These are phyloP conservation scores for Nannoperca obscura DNA, from an alignment of 2,797 vertebrate species.

Conservation along the genomic window DNA sequence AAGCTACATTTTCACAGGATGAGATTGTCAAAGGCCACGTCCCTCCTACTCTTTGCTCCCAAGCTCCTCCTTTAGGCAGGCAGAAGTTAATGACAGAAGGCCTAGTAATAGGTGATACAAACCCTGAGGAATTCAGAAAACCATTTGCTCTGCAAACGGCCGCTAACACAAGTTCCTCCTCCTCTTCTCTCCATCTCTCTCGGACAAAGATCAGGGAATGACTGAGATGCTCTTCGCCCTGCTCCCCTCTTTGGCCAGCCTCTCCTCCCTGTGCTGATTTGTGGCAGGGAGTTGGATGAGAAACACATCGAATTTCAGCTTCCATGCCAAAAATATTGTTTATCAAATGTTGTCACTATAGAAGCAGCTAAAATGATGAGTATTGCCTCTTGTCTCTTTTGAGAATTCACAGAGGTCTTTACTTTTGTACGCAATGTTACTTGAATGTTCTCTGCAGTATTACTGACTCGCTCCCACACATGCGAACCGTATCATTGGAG, in stretches of 20 bases:
- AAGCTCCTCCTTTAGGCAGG: constrained; percentile 1
- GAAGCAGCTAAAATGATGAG: constrained; percentile 35
- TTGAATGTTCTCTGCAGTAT: constrained; percentile 25
- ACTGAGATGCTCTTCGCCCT: constrained; percentile 41
- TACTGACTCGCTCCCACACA: constrained; percentile 30
- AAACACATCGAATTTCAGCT: constrained; percentile 38
- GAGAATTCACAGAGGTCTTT: constrained; percentile 34
- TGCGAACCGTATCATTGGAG: constrained; percentile 36
- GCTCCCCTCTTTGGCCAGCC: constrained; percentile 35
- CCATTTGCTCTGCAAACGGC: constrained; percentile 15
- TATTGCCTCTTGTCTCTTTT: constrained; percentile 35
- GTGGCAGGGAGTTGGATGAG: constrained; percentile 36
- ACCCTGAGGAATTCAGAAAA: constrained; percentile 21
- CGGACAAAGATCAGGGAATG: constrained; percentile 51
- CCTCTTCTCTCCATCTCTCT: constrained; percentile 14
- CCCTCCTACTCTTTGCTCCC: constrained; percentile 36
- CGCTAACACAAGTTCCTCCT: constrained; percentile 25
- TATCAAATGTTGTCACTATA: constrained; percentile 36
- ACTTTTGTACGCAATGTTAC: constrained; percentile 37
- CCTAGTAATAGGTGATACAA: constrained; percentile 20
- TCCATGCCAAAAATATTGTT: constrained; percentile 41
- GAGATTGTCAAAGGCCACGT: constrained; percentile 55
- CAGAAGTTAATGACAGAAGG: constrained; percentile 34
- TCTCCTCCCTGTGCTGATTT: constrained; percentile 46
- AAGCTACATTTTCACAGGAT: constrained; percentile 70